A percentile compares a stretch with the other conserved stretches of the same genome.
phyloP scores from a whole-genome alignment of 2,113 vertebrate genomes.

The Lichenostomus cassidix region DNA sequence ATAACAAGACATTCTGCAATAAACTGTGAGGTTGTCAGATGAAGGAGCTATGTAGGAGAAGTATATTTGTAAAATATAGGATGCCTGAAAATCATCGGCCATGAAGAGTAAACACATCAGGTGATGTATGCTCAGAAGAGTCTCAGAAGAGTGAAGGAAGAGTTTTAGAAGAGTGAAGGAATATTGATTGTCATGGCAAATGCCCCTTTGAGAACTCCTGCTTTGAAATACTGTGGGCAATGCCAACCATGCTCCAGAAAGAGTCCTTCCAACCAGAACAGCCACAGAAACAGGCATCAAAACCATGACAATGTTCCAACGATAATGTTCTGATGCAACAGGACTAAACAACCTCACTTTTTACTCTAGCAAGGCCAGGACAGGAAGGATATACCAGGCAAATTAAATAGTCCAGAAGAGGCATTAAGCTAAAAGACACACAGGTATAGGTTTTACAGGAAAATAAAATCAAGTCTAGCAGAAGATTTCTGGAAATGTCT shows the following conservation, averaged over 20 bases:
- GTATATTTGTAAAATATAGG: background rate
- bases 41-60: background rate
- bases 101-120: background rate
- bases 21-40: background rate
- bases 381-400: background rate
- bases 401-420: background rate
- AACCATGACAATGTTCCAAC: background rate
- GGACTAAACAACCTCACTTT: background rate
- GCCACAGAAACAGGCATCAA: background rate
- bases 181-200: background rate
- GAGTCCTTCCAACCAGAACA: background rate
- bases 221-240: background rate
- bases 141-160: background rate
- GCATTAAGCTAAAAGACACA: background rate
- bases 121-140: background rate
- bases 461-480: background rate
- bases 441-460: background rate
- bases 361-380: background rate
- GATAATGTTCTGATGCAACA: background rate
- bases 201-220: background rate
- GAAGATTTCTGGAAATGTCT: background rate
- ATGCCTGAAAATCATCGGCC: background rate
- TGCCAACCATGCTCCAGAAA: background rate
- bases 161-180: background rate
- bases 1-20: background rate